Evolutionary conservation across 2,113 vertebrate genomes (phyloP).

Genomic region (Podarcis muralis): DNA sequence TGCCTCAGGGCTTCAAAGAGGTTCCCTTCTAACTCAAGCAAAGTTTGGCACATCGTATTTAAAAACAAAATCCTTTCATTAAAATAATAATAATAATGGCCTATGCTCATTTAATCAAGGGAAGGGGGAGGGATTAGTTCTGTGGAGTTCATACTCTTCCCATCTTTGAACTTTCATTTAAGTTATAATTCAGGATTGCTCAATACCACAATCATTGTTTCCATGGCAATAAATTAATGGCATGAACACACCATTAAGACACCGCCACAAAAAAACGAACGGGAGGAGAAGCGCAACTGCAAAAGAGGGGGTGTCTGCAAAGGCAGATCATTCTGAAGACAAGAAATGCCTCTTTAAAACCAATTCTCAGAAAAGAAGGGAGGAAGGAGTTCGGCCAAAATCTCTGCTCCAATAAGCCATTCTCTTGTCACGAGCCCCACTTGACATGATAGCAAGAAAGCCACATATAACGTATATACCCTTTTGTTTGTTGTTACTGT

Average conservation of each 20-base stretch:
- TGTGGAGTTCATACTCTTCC: background rate
- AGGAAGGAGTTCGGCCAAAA: background rate
- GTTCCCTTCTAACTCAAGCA: constrained; percentile 7
- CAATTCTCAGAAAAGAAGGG: background rate
- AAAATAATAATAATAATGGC: background rate
- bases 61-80: constrained; percentile 6
- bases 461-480: background rate
- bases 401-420: background rate
- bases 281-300: background rate
- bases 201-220: constrained; percentile 39
- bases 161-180: constrained; percentile 36
- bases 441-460: background rate
- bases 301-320: background rate
- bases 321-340: background rate
- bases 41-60: constrained; percentile 3
- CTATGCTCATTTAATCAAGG: constrained; percentile 32
- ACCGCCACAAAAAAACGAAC: constrained; percentile 1
- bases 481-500: too few species aligned
- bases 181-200: constrained; percentile 30
- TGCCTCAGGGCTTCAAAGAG: background rate
- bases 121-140: background rate
- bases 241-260: constrained; percentile 23
- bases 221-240: constrained; percentile 41
- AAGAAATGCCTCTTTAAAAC: background rate
- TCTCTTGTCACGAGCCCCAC: background rate